Base-by-base conservation (phyloP, 2,113 vertebrate genomes). In the Astatotilapia flaviijosephi region DNA sequence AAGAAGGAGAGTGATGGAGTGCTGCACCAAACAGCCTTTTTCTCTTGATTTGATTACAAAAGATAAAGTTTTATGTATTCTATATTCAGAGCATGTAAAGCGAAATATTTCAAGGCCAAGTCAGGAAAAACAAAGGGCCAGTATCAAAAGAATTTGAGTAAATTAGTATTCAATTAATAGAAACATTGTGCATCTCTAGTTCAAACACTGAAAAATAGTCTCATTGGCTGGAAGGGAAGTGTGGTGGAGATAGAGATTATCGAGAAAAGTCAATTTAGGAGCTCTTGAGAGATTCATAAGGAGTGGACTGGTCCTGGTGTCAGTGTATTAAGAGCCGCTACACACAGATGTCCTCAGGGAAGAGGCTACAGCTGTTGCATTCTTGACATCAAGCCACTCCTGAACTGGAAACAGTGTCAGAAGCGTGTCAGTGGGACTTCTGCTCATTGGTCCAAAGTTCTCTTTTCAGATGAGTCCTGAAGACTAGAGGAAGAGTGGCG, bases 61-160 rank as follows among this genome's bases (percentile, higher is more conserved):
- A 70, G n/a, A 23, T 23, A 23, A 23, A 3, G 12, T 70, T 42
- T 70, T 21, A 23, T 70, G 0, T 70, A 40, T 42, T 70, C 12
- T 23, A 23, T 1, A 70, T 42, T 70, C 37, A 70, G 12, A 70
- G 35, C 62, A 14, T 68, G 12, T 23, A 42, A 70, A 70, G 65
- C 0, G 0, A 70, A 70, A 9, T 14, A 42, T 23, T 70, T 70
- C 35, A 70, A 42, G 35, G 0, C 62, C n/a, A 70, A 40, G n/a
- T 70, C 62, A 9, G 19, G 35, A 11, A 70, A 70, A 70, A 23
- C n/a, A 42, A 40, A 23, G 31, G n/a, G 37, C 65, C 12, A 23
- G 3, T 23, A 70, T 42, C 7, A 23, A 15, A 23, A 23, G n/a
- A 70, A 70, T 42, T 1, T 14, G 35, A 42, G n/a, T 70, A 70